Conservation (phyloP, 2,113 vertebrate species). For the Halcyon malimbica region DNA sequence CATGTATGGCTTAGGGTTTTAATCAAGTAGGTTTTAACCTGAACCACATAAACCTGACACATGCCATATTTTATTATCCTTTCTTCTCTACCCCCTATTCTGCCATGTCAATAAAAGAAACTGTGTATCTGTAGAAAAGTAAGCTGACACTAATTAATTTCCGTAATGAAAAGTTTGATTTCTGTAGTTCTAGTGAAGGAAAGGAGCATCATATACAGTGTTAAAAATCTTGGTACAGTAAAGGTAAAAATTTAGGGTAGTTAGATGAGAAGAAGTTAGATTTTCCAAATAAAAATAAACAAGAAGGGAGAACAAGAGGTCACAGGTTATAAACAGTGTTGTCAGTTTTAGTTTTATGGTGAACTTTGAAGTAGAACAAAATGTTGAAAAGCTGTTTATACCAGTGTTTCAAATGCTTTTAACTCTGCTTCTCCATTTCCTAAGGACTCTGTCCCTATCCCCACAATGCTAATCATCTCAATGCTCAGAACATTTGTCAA, state of each 20-base stretch:
- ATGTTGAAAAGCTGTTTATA: constrained; percentile 32
- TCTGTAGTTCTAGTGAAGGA: constrained; percentile 28
- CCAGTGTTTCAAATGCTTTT: constrained; percentile 24
- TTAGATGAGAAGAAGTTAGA: constrained; percentile 25
- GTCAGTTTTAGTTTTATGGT: constrained; percentile 45
- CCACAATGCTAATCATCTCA: background rate
- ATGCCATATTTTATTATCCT: constrained; percentile 57
- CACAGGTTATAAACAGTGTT: constrained; percentile 43
- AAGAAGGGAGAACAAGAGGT: constrained; percentile 41
- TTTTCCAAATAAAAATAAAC: constrained; percentile 56
- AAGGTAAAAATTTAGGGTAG: background rate
- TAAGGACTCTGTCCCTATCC: background rate
- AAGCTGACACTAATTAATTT: constrained; percentile 51
- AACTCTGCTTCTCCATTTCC: background rate
- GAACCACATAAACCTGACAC: constrained; percentile 45
- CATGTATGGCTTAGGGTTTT: constrained; percentile 11
- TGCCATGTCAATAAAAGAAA: constrained; percentile 27
- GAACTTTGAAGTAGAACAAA: constrained; percentile 63
- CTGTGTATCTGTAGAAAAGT: constrained; percentile 27
- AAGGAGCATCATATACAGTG: background rate
- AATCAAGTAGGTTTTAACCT: constrained; percentile 52
- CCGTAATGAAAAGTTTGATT: constrained; percentile 36
- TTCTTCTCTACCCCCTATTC: constrained; percentile 15
- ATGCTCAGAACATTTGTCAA: background rate
- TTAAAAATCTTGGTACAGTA: constrained; percentile 14